These are phyloP conservation scores for Triplophysa tibetana DNA, from an alignment of 2,113 vertebrate genomes.

Conservation along the genomic window DNA sequence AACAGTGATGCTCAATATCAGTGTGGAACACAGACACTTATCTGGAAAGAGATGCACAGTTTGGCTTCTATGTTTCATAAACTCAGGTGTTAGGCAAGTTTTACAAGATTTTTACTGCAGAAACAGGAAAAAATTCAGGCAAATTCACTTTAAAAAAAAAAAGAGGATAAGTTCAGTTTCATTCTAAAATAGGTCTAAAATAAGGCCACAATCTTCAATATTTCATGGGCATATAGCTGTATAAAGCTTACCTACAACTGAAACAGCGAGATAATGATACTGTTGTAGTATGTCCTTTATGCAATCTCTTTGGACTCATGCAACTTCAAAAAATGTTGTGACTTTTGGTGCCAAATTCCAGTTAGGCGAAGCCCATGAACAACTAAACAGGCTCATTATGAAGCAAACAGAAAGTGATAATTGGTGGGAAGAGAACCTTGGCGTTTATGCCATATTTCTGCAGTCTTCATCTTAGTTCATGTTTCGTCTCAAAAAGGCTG, in stretches of 20 bases:
- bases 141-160: background rate
- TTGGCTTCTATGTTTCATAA: background rate
- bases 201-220: slow-evolving; percentile 17
- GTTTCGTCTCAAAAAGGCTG: background rate
- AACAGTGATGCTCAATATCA: background rate
- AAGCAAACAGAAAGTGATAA: background rate
- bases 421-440: background rate
- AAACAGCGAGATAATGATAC: too few species aligned
- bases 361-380: slow-evolving; percentile 9
- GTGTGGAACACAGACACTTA: background rate
- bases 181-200: background rate
- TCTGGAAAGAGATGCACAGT: slow-evolving; percentile 7
- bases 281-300: background rate
- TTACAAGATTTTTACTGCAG: background rate
- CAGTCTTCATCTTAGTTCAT: background rate
- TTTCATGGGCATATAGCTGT: background rate
- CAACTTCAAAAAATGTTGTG: background rate
- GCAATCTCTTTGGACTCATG: background rate
- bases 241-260: too few species aligned
- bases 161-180: too few species aligned
- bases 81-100: background rate
- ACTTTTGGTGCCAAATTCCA: slow-evolving; percentile 26
- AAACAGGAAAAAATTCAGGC: background rate
- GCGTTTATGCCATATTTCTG: background rate
- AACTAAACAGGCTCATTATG: background rate